A percentile compares a stretch with the other conserved stretches of the same genome.
Evolutionary conservation across 2,113 vertebrate species (phyloP).

Genomic region (Plestiodon gilberti): DNA sequence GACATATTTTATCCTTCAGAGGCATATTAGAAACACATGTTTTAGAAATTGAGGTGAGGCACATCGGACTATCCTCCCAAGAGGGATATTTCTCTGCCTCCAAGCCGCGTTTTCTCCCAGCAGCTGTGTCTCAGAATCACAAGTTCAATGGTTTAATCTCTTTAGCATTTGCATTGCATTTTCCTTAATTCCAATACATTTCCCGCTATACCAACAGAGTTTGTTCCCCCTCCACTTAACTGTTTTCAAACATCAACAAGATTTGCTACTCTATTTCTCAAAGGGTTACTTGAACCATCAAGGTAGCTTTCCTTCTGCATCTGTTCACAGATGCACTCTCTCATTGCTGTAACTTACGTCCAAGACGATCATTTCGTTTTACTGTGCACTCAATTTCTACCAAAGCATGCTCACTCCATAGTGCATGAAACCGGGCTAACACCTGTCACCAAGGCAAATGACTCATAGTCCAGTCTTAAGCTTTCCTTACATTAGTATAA

Average conservation of each 20-base stretch:
- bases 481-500: not conserved
- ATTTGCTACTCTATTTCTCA: not conserved
- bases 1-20: constrained; percentile 61
- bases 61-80: constrained; percentile 40
- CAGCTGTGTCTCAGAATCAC: constrained; percentile 23
- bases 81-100: constrained; percentile 56
- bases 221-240: not conserved
- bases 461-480: constrained; percentile 4
- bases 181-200: constrained; percentile 24
- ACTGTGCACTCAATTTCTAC: not conserved
- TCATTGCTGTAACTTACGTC: constrained; percentile 2
- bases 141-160: constrained; percentile 51
- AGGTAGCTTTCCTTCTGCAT: not conserved
- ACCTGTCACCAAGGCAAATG: constrained; percentile 18
- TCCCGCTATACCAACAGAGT: not conserved
- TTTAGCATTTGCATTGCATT: constrained; percentile 34
- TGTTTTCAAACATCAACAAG: constrained; percentile 30
- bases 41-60: constrained; percentile 63
- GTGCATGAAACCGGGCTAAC: not conserved
- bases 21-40: constrained; percentile 55
- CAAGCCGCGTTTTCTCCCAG: constrained; percentile 53
- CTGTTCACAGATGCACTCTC: not conserved
- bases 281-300: not conserved
- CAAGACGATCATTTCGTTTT: constrained; percentile 14
- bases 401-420: not conserved